Percentiles rank a stretch among this genome's conserved stretches.
phyloP scores from a whole-genome alignment of 2,113 vertebrate species.

The Corythornis vintsioides region DNA sequence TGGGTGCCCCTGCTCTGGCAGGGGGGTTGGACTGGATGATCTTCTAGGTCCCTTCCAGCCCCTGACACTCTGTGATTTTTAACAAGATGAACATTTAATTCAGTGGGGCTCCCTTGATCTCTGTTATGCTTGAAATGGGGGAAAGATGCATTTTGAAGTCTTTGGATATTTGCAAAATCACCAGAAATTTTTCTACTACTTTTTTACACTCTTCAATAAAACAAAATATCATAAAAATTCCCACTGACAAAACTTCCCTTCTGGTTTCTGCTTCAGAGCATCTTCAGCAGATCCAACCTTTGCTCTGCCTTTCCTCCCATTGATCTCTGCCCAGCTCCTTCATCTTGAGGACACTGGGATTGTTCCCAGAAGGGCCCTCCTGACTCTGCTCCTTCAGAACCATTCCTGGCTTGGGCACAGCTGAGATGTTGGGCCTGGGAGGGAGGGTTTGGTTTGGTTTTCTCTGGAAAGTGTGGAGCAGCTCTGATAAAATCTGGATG shows the following conservation, averaged over 20 bases:
- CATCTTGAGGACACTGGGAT: neutral
- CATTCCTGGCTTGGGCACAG: neutral
- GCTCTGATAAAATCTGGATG: neutral
- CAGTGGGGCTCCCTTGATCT: neutral
- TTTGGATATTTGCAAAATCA: neutral
- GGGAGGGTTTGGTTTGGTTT: neutral
- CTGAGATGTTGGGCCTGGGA: neutral
- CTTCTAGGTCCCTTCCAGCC: too few relatives aligned
- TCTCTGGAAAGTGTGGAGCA: neutral
- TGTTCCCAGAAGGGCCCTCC: neutral
- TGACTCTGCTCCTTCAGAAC: neutral
- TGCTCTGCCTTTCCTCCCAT: neutral
- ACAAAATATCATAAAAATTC: fast-evolving
- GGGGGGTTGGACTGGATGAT: too few relatives aligned
- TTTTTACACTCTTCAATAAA: neutral
- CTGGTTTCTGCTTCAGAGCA: neutral
- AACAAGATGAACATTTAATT: neutral
- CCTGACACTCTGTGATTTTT: neutral
- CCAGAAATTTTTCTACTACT: neutral
- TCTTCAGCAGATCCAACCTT: neutral
- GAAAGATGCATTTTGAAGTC: fast-evolving
- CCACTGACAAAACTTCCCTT: neutral
- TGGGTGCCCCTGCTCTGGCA: too few relatives aligned
- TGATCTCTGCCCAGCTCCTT: neutral
- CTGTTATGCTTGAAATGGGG: neutral